Conservation (phyloP, 2,113 vertebrate genomes). For the Suncus etruscus region DNA sequence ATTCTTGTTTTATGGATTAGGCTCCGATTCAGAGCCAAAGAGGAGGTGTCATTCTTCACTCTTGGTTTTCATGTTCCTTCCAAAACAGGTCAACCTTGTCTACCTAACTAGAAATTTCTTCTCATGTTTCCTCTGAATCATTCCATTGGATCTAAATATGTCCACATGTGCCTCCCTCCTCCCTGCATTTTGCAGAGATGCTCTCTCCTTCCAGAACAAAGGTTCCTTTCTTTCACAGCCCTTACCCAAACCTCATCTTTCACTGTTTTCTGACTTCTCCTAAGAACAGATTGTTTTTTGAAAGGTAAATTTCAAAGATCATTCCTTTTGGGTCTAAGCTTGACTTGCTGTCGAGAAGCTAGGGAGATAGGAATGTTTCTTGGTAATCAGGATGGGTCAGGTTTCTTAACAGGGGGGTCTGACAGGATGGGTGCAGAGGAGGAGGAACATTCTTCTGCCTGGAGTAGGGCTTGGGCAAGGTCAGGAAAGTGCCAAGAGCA, state of each 20-base stretch:
- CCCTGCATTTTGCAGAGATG: background rate
- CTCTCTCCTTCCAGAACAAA: conserved; percentile 64
- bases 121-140: conserved; percentile 71
- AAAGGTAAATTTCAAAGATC: conserved; percentile 60
- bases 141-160: background rate
- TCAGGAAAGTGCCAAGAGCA: background rate
- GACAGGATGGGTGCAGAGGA: background rate
- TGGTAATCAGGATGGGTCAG: background rate
- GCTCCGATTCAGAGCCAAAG: background rate
- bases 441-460: background rate
- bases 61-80: background rate
- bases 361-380: background rate
- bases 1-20: background rate
- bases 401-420: accelerated
- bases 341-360: background rate
- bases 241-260: conserved; percentile 35
- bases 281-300: conserved; percentile 38
- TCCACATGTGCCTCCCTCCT: background rate
- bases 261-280: conserved; percentile 44
- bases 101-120: background rate
- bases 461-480: background rate
- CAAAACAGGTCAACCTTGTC: background rate
- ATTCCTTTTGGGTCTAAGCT: conserved; percentile 31
- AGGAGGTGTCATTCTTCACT: background rate
- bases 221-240: conserved; percentile 55